Evolutionary conservation across 2,113 vertebrate species (phyloP).

Genomic region (Penelope pileata): DNA sequence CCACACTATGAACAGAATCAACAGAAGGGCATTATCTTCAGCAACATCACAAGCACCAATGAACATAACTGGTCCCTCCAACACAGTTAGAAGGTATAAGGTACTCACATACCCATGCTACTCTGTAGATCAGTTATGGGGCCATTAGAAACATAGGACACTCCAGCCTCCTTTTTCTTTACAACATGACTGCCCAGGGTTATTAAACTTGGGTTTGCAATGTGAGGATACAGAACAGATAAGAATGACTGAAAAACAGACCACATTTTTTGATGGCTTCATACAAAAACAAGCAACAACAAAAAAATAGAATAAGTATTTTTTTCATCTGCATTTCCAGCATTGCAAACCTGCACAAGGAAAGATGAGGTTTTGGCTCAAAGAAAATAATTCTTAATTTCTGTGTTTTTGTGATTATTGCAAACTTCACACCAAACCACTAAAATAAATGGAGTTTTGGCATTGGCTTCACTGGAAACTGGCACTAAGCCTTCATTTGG

Average conservation of each 20-base stretch:
- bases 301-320: background rate
- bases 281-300: too few species aligned
- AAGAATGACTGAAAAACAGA: background rate
- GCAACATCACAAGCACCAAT: background rate
- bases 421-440: background rate
- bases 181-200: background rate
- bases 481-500: background rate
- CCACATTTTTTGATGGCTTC: background rate
- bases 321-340: background rate
- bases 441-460: conserved; percentile 32
- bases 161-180: background rate
- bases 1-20: background rate
- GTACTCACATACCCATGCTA: background rate
- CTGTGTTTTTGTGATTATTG: background rate
- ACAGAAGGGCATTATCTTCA: background rate
- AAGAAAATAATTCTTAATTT: background rate
- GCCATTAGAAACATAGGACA: background rate
- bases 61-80: background rate
- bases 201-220: background rate
- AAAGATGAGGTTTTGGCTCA: background rate
- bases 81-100: background rate
- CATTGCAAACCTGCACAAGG: background rate
- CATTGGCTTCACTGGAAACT: conserved; percentile 23
- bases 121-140: background rate
- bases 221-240: background rate